These are phyloP conservation scores for Catocala nupta DNA, from an alignment of 2,888 invertebrate species.

Conservation along the genomic window DNA sequence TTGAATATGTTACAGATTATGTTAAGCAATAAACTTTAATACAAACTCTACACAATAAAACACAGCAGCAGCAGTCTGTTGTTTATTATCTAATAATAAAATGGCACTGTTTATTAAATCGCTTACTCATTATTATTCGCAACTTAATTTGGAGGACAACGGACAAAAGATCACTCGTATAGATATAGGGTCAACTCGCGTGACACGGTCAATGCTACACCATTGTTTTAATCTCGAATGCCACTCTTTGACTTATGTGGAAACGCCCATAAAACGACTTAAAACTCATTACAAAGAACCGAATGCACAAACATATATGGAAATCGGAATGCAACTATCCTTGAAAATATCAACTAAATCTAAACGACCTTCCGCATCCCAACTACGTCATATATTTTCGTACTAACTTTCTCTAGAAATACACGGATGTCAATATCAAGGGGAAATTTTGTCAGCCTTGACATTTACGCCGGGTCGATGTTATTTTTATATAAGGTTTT, in stretches of 20 bases:
- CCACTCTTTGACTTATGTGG: slow-evolving; percentile 26
- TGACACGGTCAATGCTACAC: slow-evolving; percentile 17
- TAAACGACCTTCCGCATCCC: slow-evolving; percentile 54
- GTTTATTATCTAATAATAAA: too few species aligned
- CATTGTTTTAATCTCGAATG: slow-evolving; percentile 31
- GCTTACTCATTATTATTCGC: slow-evolving; percentile 1
- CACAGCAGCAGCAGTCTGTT: too few species aligned
- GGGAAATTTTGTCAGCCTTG: slow-evolving; percentile 56
- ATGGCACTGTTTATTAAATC: too few species aligned
- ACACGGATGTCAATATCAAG: slow-evolving; percentile 56
- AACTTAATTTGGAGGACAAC: slow-evolving; percentile 28
- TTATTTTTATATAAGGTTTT: slow-evolving; percentile 51
- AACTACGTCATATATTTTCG: slow-evolving; percentile 33
- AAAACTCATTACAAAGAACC: slow-evolving; percentile 13
- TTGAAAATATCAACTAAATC: slow-evolving; percentile 49
- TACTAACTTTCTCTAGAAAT: slow-evolving; percentile 54
- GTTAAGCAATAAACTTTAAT: too few species aligned
- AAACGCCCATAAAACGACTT: slow-evolving; percentile 21
- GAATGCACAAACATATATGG: slow-evolving; percentile 14
- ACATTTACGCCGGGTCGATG: slow-evolving; percentile 42
- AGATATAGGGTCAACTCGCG: slow-evolving; percentile 18
- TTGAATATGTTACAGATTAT: too few species aligned
- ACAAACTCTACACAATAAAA: too few species aligned
- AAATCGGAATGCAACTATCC: slow-evolving; percentile 45
- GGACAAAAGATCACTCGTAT: slow-evolving; percentile 25